Evolutionary conservation across 2,113 vertebrate genomes (phyloP).

Genomic region (Lepisosteus osseus): DNA sequence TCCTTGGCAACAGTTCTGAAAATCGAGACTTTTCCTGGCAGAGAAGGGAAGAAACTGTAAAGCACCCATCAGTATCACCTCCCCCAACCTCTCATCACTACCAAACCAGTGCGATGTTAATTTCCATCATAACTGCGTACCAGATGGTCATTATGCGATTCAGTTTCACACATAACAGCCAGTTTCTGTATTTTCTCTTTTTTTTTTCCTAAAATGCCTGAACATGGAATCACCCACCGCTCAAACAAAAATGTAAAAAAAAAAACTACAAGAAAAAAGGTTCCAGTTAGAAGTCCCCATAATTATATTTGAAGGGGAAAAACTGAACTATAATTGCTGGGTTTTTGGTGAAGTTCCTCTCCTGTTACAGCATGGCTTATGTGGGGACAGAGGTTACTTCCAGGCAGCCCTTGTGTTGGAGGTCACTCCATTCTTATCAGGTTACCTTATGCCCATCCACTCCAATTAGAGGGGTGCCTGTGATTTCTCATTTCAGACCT

Average conservation of each 20-base stretch:
- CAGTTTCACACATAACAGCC: background rate
- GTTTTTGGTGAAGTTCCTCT: background rate
- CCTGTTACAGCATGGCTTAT: background rate
- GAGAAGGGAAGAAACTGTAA: slow-evolving; percentile 4
- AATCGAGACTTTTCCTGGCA: slow-evolving; percentile 7
- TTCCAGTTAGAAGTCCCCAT: background rate
- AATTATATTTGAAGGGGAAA: background rate
- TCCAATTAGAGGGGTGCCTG: background rate
- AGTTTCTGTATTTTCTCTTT: background rate
- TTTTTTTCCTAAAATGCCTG: background rate
- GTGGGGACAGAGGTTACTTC: background rate
- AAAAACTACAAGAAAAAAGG: background rate
- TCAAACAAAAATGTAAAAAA: background rate
- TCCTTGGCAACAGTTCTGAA: slow-evolving; percentile 1
- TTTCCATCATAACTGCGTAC: slow-evolving; percentile 9
- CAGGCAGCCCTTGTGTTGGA: background rate
- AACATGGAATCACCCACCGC: background rate
- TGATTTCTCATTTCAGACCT: background rate
- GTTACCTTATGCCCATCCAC: background rate
- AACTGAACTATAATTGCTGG: background rate
- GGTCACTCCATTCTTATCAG: background rate
- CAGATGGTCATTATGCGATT: slow-evolving; percentile 7
- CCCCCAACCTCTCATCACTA: accelerated
- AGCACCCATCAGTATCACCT: background rate
- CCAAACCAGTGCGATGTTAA: slow-evolving; percentile 6